These are phyloP conservation scores for Echiichthys vipera DNA, from an alignment of 2,797 vertebrate species.

Conservation along the genomic window DNA sequence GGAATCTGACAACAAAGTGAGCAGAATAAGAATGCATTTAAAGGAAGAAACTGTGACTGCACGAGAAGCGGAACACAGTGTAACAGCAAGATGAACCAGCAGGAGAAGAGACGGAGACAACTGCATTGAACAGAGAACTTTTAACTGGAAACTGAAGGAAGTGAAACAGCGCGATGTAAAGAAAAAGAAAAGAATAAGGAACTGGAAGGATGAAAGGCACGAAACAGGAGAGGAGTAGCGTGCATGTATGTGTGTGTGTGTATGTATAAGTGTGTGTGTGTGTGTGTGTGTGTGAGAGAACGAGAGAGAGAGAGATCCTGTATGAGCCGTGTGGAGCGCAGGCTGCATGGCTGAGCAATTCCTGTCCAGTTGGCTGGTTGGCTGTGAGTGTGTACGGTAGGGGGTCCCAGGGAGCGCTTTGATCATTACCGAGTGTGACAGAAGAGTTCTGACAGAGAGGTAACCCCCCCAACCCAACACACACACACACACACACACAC, in stretches of 20 bases:
- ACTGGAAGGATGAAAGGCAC: conserved; percentile 42
- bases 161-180: conserved; percentile 21
- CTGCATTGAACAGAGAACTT: conserved; percentile 40
- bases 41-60: conserved; percentile 34
- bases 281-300: conserved; percentile 38
- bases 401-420: conserved; percentile 84
- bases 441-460: conserved; percentile 85
- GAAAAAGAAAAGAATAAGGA: conserved; percentile 32
- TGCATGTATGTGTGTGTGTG: conserved; percentile 39
- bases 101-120: conserved; percentile 32
- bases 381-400: conserved; percentile 78
- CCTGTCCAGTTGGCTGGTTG: conserved; percentile 81
- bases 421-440: conserved; percentile 86
- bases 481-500: conserved; percentile 45
- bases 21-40: conserved; percentile 29
- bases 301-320: conserved; percentile 59
- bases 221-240: conserved; percentile 28
- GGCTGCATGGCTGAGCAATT: conserved; percentile 83
- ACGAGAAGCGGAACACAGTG: conserved; percentile 1
- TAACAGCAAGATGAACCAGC: conserved; percentile 29
- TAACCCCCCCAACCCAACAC: conserved; percentile 57
- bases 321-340: conserved; percentile 67
- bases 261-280: conserved; percentile 27
- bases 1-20: conserved; percentile 39
- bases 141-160: conserved; percentile 30